Evolutionary conservation across 2,888 invertebrate genomes (phyloP).

Genomic region (Nymphalis polychloros): DNA sequence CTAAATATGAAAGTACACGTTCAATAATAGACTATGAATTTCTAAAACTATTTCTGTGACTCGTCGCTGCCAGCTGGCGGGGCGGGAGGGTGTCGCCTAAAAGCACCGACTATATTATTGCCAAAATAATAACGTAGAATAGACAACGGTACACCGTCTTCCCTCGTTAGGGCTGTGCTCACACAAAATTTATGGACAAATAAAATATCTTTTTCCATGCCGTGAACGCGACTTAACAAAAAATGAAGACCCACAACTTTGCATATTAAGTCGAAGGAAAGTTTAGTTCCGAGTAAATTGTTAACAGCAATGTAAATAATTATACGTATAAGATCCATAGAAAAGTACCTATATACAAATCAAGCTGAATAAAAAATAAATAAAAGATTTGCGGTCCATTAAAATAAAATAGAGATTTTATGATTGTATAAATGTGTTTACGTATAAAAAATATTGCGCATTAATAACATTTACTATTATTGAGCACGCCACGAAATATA

Average conservation of each 20-base stretch:
- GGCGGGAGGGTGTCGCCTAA: conserved; percentile 53
- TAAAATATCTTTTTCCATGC: conserved; percentile 20
- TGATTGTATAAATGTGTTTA: too few relatives aligned
- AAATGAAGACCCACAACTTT: conserved; percentile 23
- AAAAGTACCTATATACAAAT: too few relatives aligned
- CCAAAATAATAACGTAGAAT: conserved; percentile 67
- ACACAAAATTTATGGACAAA: conserved; percentile 21
- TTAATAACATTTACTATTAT: too few relatives aligned
- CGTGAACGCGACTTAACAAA: conserved; percentile 23
- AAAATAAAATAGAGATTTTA: too few relatives aligned
- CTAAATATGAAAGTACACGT: conserved; percentile 61
- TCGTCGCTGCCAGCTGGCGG: conserved; percentile 56
- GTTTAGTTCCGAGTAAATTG: conserved; percentile 14
- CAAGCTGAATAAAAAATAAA: too few relatives aligned
- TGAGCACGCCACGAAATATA: too few relatives aligned
- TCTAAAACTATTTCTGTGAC: conserved; percentile 71
- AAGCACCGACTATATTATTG: conserved; percentile 69
- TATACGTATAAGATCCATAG: too few relatives aligned
- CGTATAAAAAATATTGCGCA: too few relatives aligned
- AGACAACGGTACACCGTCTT: conserved; percentile 54
- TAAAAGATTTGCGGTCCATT: too few relatives aligned
- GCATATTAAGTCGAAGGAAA: conserved; percentile 22
- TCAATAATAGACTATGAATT: conserved; percentile 72
- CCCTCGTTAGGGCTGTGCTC: conserved; percentile 48
- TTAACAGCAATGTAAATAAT: neutral